These are phyloP conservation scores for Pipistrellus pygmaeus DNA, from an alignment of 2,797 vertebrate genomes.

Conservation along the genomic window DNA sequence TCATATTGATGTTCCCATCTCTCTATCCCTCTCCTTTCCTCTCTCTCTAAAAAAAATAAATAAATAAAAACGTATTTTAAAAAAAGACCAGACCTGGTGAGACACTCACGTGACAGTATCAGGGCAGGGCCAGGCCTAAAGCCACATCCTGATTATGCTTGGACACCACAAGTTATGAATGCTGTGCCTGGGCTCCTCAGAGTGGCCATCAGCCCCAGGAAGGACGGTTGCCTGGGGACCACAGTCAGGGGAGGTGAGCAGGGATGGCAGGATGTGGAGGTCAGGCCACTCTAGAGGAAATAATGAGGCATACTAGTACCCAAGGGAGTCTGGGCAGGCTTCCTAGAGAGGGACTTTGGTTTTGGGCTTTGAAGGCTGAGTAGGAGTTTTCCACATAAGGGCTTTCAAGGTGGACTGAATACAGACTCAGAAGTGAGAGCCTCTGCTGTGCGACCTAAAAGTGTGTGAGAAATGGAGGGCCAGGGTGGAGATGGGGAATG, in stretches of 20 bases:
- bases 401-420: neutral
- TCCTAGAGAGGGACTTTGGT: neutral
- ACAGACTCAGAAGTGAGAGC: neutral
- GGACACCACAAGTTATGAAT: neutral
- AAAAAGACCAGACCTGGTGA: neutral
- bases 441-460: neutral
- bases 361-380: conserved; percentile 5
- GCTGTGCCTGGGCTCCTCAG: neutral
- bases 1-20: too few species aligned
- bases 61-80: too few species aligned
- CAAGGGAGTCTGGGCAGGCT: neutral
- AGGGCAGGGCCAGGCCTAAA: neutral
- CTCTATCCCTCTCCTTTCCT: too few species aligned
- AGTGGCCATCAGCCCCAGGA: neutral
- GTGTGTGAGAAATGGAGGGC: neutral
- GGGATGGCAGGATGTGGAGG: neutral
- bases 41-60: too few species aligned
- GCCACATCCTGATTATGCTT: neutral
- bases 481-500: neutral
- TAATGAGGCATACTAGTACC: neutral
- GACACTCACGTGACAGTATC: neutral
- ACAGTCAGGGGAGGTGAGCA: neutral
- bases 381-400: conserved; percentile 38
- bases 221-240: neutral
- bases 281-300: neutral